phyloP scores from a whole-genome alignment of 2,888 invertebrate genomes.

The Orthosia gothica region DNA sequence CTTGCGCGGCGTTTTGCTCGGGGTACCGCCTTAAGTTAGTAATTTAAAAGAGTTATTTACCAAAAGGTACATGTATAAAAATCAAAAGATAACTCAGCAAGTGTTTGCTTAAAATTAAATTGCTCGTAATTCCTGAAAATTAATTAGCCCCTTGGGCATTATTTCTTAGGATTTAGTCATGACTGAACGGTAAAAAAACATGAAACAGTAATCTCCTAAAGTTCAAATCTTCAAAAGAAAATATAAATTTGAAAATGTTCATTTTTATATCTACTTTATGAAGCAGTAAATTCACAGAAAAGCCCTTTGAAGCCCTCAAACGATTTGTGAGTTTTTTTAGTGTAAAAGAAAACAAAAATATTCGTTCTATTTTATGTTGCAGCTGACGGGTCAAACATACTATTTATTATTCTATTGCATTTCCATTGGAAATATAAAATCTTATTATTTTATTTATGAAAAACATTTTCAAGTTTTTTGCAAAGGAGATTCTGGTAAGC shows the following conservation, averaged over 20 bases:
- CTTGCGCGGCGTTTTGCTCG: too few species aligned
- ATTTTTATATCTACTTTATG: not conserved
- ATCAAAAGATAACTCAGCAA: too few species aligned
- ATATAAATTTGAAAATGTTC: not conserved
- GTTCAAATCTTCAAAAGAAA: not conserved
- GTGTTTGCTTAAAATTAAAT: too few species aligned
- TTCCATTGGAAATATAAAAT: not conserved
- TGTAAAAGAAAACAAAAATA: not conserved
- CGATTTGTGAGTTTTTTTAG: conserved; percentile 1
- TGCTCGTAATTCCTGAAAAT: not conserved
- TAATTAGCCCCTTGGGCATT: not conserved
- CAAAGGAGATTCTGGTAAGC: too few species aligned
- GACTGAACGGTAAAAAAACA: too few species aligned
- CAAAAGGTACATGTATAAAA: too few species aligned
- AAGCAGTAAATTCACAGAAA: conserved; percentile 21
- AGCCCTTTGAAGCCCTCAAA: conserved; percentile 1
- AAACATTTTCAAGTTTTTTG: not conserved
- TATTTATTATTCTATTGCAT: not conserved
- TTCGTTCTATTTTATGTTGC: conserved; percentile 1
- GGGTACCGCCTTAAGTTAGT: too few species aligned
- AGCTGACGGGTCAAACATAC: not conserved
- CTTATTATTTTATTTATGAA: not conserved
- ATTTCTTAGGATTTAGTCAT: not conserved
- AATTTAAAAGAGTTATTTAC: too few species aligned
- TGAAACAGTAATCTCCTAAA: not conserved